Evolutionary conservation across 2,888 invertebrate genomes (phyloP).

Genomic region (Pammene fasciana): DNA sequence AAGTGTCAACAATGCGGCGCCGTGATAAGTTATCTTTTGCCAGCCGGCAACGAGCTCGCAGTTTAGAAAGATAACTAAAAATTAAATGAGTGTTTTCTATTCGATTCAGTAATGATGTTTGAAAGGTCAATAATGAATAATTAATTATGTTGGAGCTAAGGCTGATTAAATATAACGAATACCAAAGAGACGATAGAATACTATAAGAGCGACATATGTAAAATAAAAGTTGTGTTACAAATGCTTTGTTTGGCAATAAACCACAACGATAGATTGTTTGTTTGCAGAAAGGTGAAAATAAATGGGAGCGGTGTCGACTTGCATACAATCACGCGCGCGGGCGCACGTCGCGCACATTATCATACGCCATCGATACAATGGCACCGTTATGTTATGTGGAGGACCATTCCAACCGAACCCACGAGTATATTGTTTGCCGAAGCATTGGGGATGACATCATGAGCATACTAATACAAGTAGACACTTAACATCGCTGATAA

Average conservation of each 20-base stretch:
- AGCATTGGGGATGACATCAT: conserved; percentile 39
- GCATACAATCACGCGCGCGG: conserved; percentile 58
- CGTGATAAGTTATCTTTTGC: conserved; percentile 38
- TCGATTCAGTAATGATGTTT: neutral
- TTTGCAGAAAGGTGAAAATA: conserved; percentile 42
- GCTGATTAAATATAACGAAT: neutral
- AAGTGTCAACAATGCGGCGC: conserved; percentile 31
- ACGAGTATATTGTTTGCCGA: conserved; percentile 33
- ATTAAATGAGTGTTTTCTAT: conserved; percentile 16
- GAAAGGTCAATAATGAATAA: conserved; percentile 21
- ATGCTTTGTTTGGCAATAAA: conserved; percentile 17
- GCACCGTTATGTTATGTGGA: conserved; percentile 38
- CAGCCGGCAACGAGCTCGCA: conserved; percentile 34
- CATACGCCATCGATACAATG: conserved; percentile 38
- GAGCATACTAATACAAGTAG: conserved; percentile 25
- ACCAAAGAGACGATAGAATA: neutral
- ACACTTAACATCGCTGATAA: conserved; percentile 27
- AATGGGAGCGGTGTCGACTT: conserved; percentile 45
- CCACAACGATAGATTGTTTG: conserved; percentile 29
- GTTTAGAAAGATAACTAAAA: conserved; percentile 36
- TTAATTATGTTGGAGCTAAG: neutral
- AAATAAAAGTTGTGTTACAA: neutral
- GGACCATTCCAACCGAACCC: conserved; percentile 34
- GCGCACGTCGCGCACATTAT: conserved; percentile 52
- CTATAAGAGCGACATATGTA: neutral